Conservation (phyloP, 2,113 vertebrate genomes). For the Rhabdornis inornatus region DNA sequence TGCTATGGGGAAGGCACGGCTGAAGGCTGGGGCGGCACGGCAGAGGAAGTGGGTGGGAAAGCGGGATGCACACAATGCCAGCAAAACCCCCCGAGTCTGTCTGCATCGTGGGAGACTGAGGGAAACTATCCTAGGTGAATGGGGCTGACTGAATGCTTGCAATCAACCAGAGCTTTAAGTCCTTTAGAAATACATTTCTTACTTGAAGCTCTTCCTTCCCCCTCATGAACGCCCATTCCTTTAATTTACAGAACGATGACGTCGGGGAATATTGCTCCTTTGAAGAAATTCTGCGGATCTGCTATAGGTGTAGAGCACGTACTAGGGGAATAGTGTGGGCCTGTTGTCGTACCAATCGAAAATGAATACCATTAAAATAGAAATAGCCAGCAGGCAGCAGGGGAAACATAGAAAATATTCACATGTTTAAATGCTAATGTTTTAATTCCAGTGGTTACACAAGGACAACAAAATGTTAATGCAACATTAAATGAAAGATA, state of each 20-base stretch:
- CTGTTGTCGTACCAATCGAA: not conserved
- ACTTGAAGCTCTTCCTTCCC: slow-evolving; percentile 50
- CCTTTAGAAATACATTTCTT: slow-evolving; percentile 20
- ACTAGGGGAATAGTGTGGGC: slow-evolving; percentile 3
- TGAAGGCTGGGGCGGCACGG: not conserved
- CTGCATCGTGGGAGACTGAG: slow-evolving; percentile 22
- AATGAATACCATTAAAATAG: not conserved
- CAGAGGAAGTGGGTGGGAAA: slow-evolving; percentile 35
- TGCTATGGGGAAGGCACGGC: not conserved
- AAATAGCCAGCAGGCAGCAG: slow-evolving; percentile 4
- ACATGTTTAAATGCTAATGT: slow-evolving; percentile 78
- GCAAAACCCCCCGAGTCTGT: not conserved
- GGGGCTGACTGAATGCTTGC: not conserved
- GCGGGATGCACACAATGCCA: not conserved
- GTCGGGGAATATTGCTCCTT: not conserved
- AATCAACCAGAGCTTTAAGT: slow-evolving; percentile 21
- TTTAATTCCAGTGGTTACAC: slow-evolving; percentile 70
- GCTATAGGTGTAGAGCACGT: not conserved
- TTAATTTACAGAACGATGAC: slow-evolving; percentile 25
- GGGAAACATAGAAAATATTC: slow-evolving; percentile 42
- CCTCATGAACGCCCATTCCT: slow-evolving; percentile 20
- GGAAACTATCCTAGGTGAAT: not conserved
- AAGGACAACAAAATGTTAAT: slow-evolving; percentile 81
- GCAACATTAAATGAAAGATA: slow-evolving; percentile 74
- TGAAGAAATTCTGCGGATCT: not conserved